These are phyloP conservation scores for Penaeus japonicus DNA, from an alignment of 1,140 invertebrate genomes.

Conservation along the genomic window DNA sequence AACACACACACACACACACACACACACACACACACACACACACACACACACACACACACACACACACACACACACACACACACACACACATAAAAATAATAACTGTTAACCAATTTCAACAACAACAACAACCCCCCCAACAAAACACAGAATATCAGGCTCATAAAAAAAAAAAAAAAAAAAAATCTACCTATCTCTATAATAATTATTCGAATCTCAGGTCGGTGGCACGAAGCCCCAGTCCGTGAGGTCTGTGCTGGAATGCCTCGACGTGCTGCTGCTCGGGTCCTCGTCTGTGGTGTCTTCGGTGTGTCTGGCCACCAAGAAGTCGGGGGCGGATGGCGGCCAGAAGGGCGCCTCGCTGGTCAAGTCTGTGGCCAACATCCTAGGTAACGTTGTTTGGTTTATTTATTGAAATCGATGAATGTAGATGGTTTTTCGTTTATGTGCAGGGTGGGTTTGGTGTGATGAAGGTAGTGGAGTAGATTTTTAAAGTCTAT, in stretches of 20 bases:
- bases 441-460: no score
- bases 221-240: slow-evolving; percentile 52
- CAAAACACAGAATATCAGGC: no score
- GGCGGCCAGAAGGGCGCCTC: slow-evolving; percentile 64
- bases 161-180: no score
- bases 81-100: no score
- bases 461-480: no score
- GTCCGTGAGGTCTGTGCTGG: slow-evolving; percentile 49
- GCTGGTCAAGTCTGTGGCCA: slow-evolving; percentile 78
- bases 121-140: no score
- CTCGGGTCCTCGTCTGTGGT: slow-evolving; percentile 31
- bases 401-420: not conserved
- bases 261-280: slow-evolving; percentile 39
- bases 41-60: no score
- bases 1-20: no score
- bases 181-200: no score
- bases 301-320: slow-evolving; percentile 66
- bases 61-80: no score
- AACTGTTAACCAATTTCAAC: not conserved
- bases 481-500: not conserved
- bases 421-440: no score
- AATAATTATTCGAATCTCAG: not conserved
- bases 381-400: slow-evolving; percentile 76
- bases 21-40: no score
- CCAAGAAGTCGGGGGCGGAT: slow-evolving; percentile 71